phyloP scores from a whole-genome alignment of 2,797 vertebrate species.

The Luscinia megarhynchos region DNA sequence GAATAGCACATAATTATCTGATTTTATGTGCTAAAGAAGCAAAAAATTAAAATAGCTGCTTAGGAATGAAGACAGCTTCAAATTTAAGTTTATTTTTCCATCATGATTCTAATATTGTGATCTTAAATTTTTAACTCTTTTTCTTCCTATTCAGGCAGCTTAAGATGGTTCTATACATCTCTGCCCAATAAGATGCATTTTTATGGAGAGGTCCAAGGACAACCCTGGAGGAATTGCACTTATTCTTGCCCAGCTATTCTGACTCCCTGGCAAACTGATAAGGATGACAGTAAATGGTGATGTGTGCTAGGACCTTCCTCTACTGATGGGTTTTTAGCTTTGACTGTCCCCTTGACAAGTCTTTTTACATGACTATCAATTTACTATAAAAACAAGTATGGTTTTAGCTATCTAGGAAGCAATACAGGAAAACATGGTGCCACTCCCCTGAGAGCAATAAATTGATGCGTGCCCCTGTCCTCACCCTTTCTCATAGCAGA shows the following conservation, averaged over 20 bases:
- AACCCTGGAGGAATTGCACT: not conserved
- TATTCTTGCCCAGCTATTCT: not conserved
- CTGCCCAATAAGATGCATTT: not conserved
- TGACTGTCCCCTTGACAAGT: not conserved
- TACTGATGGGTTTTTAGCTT: not conserved
- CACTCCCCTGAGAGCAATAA: not conserved
- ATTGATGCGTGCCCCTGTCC: not conserved
- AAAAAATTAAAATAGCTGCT: not conserved
- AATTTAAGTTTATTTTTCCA: not conserved
- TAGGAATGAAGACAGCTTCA: not conserved
- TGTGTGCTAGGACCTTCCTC: not conserved
- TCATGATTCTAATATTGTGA: not conserved
- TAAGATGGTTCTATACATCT: not conserved
- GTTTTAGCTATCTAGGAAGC: slow-evolving; percentile 31
- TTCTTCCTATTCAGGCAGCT: not conserved
- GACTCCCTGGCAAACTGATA: not conserved
- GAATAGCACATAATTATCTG: not conserved
- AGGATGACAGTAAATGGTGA: not conserved
- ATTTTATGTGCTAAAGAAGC: not conserved
- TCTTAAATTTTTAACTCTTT: not conserved
- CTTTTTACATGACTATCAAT: not conserved
- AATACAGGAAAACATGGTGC: not conserved
- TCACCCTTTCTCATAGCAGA: not conserved
- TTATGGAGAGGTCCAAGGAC: not conserved
- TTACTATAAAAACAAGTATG: not conserved